Evolutionary conservation across 2,888 invertebrate species (phyloP), one percentile per base, ranked within the genome.

Genomic region (Octonoba sinensis): DNA sequence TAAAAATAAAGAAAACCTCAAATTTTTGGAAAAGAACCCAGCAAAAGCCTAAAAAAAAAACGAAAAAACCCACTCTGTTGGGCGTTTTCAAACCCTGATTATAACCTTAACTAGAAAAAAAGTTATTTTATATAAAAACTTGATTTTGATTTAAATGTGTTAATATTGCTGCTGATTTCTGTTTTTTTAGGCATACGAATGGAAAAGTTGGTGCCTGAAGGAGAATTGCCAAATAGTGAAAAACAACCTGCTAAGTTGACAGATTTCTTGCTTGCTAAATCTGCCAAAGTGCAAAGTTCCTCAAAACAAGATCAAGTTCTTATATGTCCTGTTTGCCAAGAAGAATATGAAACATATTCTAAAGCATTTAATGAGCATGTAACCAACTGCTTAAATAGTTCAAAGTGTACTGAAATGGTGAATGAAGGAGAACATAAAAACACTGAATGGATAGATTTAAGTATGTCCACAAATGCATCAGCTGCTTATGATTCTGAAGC

Each of bases 151-250:
- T n/a, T n/a, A n/a, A n/a, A n/a, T n/a, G n/a, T n/a, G n/a, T n/a
- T n/a, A n/a, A n/a, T n/a, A n/a, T n/a, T n/a, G n/a, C n/a, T n/a
- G n/a, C n/a, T n/a, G n/a, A n/a, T n/a, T n/a, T n/a, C n/a, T n/a
- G n/a, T 16, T 62, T 51, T 57, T 71, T 0, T 44, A 82, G 82
- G 82, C n/a, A 65, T 82, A n/a, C 49, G 82, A 46, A 66, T 82
- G 64, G 70, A 60, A 15, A 76, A 71, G 66, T 24, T 82, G 44
- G 20, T 76, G 6, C 36, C 56, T 70, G 82, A 82, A 64, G 65
- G 44, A 18, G 27, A 44, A 16, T 13, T 74, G 44, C 22, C 65
- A n/a, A 74, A 44, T n/a, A 49, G n/a, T 44, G 75, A 82, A 51
- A 75, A 71, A 16, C 82, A 82, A 15, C 54, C 27, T 27, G 64